A percentile compares a stretch with the other conserved stretches of the same genome.
Conservation (phyloP, 2,113 vertebrate genomes). For the Paradoxurus hermaphroditus region DNA sequence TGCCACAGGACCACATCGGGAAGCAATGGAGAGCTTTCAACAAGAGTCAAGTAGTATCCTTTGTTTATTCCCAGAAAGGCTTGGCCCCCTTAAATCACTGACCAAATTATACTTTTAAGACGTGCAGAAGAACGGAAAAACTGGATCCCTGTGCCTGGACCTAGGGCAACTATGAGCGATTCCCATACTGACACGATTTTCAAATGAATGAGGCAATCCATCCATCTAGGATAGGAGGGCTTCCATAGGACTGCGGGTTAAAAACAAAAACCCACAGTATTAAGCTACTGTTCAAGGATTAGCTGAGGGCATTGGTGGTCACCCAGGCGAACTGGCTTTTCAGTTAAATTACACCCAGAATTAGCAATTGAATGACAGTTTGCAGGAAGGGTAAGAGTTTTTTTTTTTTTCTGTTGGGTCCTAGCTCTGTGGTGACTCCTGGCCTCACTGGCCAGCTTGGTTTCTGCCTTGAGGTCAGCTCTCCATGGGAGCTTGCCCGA, state of each 20-base stretch:
- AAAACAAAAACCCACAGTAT: background rate
- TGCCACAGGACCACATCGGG: background rate
- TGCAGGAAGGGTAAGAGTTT: accelerated
- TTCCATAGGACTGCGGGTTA: background rate
- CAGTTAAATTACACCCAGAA: background rate
- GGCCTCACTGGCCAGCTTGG: background rate
- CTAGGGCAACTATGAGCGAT: background rate
- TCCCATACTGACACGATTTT: background rate
- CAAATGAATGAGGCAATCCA: background rate
- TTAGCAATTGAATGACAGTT: background rate
- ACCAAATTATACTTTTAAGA: background rate
- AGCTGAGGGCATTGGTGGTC: background rate
- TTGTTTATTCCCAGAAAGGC: background rate
- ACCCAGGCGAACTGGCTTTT: background rate
- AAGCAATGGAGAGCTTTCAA: background rate
- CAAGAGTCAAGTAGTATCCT: background rate
- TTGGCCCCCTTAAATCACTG: background rate
- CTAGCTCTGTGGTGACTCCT: background rate
- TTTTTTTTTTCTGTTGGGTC: background rate
- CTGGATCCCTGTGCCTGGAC: background rate
- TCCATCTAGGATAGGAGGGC: background rate
- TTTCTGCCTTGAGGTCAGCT: background rate
- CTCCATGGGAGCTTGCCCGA: background rate
- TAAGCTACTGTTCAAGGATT: background rate
- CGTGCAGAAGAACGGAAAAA: background rate